These are phyloP conservation scores for Aeoliscus strigatus DNA, from an alignment of 2,797 vertebrate genomes.

Conservation along the genomic window DNA sequence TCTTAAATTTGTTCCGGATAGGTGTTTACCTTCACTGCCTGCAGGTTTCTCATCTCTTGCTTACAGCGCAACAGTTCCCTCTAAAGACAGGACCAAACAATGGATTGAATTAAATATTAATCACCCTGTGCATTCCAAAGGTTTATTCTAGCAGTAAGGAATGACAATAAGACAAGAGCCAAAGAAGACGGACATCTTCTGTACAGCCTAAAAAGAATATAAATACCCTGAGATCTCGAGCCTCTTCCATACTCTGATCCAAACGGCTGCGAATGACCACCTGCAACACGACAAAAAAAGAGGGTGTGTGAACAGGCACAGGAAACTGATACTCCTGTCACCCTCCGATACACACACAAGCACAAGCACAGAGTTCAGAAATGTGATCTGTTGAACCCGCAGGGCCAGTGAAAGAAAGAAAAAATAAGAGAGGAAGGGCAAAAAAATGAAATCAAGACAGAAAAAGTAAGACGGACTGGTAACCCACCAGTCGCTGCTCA, in stretches of 20 bases:
- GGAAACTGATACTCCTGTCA: slow-evolving; percentile 61
- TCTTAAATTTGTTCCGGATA: background rate
- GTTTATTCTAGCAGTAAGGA: background rate
- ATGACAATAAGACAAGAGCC: background rate
- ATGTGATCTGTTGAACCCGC: slow-evolving; percentile 59
- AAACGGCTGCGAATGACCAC: slow-evolving; percentile 87
- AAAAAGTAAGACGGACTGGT: slow-evolving; percentile 16
- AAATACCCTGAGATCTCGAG: slow-evolving; percentile 87
- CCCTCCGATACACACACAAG: slow-evolving; percentile 27
- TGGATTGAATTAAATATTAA: slow-evolving; percentile 32
- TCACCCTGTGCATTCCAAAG: background rate
- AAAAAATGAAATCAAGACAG: slow-evolving; percentile 8
- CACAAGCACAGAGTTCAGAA: slow-evolving; percentile 31
- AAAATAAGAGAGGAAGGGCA: background rate
- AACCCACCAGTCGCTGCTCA: slow-evolving; percentile 87
- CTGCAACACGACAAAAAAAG: slow-evolving; percentile 58
- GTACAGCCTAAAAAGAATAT: slow-evolving; percentile 2
- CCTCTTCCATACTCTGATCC: slow-evolving; percentile 94
- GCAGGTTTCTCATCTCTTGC: slow-evolving; percentile 90
- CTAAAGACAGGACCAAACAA: slow-evolving; percentile 64
- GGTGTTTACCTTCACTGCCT: slow-evolving; percentile 88
- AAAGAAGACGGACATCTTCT: background rate
- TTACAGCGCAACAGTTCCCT: slow-evolving; percentile 90
- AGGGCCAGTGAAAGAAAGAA: slow-evolving; percentile 19
- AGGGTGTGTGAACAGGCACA: slow-evolving; percentile 33